Base-by-base conservation (phyloP, 2,888 invertebrate species). In the Epistrophe eligans region DNA sequence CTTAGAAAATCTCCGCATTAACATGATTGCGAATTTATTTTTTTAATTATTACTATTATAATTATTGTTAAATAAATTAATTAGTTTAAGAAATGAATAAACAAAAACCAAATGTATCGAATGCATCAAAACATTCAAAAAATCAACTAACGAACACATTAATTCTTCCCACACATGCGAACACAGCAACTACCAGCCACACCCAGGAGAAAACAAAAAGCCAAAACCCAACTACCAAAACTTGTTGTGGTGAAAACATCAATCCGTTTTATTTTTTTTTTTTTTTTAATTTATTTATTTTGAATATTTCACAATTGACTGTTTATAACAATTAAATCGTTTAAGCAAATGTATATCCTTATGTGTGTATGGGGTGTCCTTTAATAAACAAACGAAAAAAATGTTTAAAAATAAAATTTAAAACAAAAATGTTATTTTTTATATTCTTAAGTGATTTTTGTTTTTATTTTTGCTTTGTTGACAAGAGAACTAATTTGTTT, bases 271-370 rank as follows among this genome's bases (percentile, higher is more conserved):
- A 70, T 24, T 66, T 67, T 38, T 64, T 43, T 66, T n/a, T 57
- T 71, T 71, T 84, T 43, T 66, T 66, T 72, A 50, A 83, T 87
- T 87, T 87, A 87, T 87, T 87, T 85, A 85, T 85, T 85, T 87
- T 83, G 87, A 87, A 87, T 87, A 87, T 87, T 83, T 87, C 87
- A 87, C 87, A 87, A 87, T 87, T 87, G 87, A 87, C 87, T 87
- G 87, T 87, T 87, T 87, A 87, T 87, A 87, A 87, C 87, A 87
- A 87, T 87, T 87, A 83, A 87, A 87, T 87, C 87, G 87, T 87
- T 87, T 87, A 87, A 87, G 87, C 87, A 87, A 87, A 87, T 87
- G 82, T 87, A 87, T 87, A 83, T 87, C 71, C 87, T 87, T 87
- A 87, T 70, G 82, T 87, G 79, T 87, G 87, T 87, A 87, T 87